Base-by-base conservation (phyloP, 2,888 invertebrate genomes). In the Eulithis testata region DNA sequence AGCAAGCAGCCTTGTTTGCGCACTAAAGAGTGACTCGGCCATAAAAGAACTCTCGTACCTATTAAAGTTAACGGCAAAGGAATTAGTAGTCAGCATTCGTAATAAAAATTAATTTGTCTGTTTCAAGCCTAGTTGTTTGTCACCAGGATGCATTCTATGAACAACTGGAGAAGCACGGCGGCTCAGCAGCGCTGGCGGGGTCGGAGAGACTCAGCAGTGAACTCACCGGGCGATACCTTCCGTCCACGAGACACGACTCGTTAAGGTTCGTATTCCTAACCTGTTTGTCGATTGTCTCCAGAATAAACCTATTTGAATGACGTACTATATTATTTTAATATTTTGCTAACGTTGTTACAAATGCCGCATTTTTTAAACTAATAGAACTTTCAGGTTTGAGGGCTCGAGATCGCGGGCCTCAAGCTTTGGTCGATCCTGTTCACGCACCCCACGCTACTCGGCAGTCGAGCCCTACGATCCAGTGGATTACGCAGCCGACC, bases 91-190 rank as follows among this genome's bases (percentile, higher is more conserved):
- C 21, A 21, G 21, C 21, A 21, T 31, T 31, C 31, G 31, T 31
- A 31, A 31, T 31, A 31, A 31, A 31, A 31, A 31, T 2, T 31
- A 31, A 31, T 4, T 31, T 31, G 31, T 40, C 1, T 8, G 37
- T 37, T 37, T 37, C 9, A 31, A 31, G 1, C 31, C 31, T 31
- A 50, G 3, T 49, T 55, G 66, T 70, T 68, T 64, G 11, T 67
- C 66, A 66, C n/a, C 96, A 98, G 93, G 98, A 97, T 83, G 96
- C 97, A 61, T 99, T 99, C 91, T 97, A 97, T 86, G 98, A 98
- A 81, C 96, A 97, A 85, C 94, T 98, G 80, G 98, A 98, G 82
- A 97, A 97, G 84, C 97, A 96, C 79, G 90, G 93, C 43, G 90
- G 95, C 85, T 75, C 92, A 85, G 81, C 95, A 87, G 77, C 94